Evolutionary conservation across 2,888 invertebrate genomes (phyloP).

Genomic region (Tillus elongatus): DNA sequence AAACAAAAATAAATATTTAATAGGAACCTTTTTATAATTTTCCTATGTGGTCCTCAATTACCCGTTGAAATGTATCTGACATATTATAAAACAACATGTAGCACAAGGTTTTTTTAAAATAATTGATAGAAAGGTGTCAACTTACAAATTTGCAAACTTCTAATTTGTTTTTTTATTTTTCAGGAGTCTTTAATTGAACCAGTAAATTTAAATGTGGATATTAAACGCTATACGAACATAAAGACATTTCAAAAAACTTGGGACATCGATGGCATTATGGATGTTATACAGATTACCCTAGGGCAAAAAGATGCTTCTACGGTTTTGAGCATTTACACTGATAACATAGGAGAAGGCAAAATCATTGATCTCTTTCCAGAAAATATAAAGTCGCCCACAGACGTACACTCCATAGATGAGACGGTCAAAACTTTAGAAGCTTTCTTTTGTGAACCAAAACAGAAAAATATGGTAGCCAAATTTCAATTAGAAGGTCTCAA

Average conservation of each 20-base stretch:
- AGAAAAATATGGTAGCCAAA: slow-evolving; percentile 51
- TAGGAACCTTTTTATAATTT: no score
- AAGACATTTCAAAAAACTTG: slow-evolving; percentile 37
- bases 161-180: slow-evolving; percentile 17
- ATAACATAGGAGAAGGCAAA: slow-evolving; percentile 57
- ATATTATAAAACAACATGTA: no score
- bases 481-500: slow-evolving; percentile 62
- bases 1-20: no score
- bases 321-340: slow-evolving; percentile 60
- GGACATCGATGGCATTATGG: slow-evolving; percentile 59
- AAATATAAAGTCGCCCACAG: slow-evolving; percentile 27
- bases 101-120: no score
- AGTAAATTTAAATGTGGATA: slow-evolving; percentile 58
- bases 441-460: slow-evolving; percentile 60
- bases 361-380: slow-evolving; percentile 44
- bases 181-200: slow-evolving; percentile 71
- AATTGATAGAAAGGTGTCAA: no score
- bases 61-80: no score
- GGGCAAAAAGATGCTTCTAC: slow-evolving; percentile 69
- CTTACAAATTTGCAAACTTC: no score
- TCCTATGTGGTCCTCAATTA: no score
- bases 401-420: slow-evolving; percentile 25
- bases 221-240: slow-evolving; percentile 55
- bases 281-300: slow-evolving; percentile 57
- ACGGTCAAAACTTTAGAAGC: slow-evolving; percentile 60